Evolutionary conservation across 2,797 vertebrate genomes (phyloP).

Genomic region (Sternarchorhynchus goeldii): DNA sequence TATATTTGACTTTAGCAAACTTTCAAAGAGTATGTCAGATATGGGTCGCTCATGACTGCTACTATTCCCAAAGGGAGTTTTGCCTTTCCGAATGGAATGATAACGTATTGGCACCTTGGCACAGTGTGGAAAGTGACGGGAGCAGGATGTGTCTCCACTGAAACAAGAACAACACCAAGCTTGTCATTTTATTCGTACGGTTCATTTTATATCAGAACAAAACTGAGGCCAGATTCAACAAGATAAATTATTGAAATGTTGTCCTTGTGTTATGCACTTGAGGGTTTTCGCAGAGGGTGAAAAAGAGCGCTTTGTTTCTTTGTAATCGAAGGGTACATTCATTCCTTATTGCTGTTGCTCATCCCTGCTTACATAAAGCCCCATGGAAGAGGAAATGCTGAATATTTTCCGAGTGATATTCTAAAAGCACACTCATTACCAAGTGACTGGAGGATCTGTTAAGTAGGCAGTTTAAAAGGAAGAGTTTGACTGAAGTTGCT

Average conservation of each 20-base stretch:
- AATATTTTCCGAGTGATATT: slow-evolving; percentile 41
- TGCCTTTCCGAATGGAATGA: slow-evolving; percentile 12
- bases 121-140: slow-evolving; percentile 13
- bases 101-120: slow-evolving; percentile 16
- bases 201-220: not conserved
- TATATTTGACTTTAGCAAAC: too few relatives aligned
- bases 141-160: not conserved
- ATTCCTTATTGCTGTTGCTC: slow-evolving; percentile 18
- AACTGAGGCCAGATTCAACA: not conserved
- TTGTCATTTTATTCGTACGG: not conserved
- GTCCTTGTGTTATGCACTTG: not conserved
- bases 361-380: slow-evolving; percentile 3
- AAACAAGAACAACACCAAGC: not conserved
- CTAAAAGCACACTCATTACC: slow-evolving; percentile 9
- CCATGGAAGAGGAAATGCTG: slow-evolving; percentile 14
- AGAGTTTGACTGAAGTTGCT: not conserved
- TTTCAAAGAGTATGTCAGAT: not conserved
- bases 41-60: not conserved
- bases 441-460: not conserved
- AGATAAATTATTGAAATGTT: not conserved
- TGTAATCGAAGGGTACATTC: not conserved
- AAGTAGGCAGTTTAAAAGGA: not conserved
- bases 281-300: slow-evolving; percentile 11
- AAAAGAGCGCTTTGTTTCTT: not conserved
- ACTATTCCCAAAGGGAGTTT: not conserved